These are phyloP conservation scores for Cyanoramphus novaezelandiae DNA, from an alignment of 2,113 vertebrate species.

Conservation along the genomic window DNA sequence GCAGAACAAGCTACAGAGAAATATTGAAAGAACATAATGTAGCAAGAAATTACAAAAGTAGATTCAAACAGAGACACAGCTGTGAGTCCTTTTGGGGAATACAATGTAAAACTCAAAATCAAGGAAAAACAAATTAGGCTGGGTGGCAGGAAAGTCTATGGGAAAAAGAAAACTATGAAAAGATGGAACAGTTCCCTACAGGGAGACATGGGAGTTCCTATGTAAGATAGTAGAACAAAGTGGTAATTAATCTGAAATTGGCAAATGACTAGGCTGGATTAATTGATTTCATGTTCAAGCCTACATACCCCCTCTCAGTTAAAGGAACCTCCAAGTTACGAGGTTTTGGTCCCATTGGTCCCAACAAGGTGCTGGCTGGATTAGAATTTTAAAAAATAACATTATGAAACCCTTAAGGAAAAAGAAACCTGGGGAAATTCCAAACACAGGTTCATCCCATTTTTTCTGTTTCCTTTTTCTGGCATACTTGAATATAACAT, in stretches of 20 bases:
- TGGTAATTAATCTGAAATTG: constrained; percentile 6
- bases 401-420: background rate
- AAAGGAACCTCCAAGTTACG: background rate
- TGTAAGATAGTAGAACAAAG: background rate
- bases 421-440: background rate
- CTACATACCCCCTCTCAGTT: background rate
- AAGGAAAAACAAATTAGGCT: background rate
- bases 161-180: background rate
- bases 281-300: background rate
- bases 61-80: background rate
- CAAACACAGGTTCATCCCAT: background rate
- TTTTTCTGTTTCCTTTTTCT: background rate
- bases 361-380: background rate
- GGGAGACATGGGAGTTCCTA: background rate
- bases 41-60: background rate
- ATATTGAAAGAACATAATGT: background rate
- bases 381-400: background rate
- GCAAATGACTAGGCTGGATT: background rate
- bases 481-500: background rate
- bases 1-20: background rate
- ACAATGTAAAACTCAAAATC: background rate
- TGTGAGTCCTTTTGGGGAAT: background rate
- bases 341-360: background rate
- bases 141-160: background rate
- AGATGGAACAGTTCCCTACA: background rate